These are phyloP conservation scores for Camarhynchus parvulus DNA, from an alignment of 2,113 vertebrate genomes.

Conservation along the genomic window DNA sequence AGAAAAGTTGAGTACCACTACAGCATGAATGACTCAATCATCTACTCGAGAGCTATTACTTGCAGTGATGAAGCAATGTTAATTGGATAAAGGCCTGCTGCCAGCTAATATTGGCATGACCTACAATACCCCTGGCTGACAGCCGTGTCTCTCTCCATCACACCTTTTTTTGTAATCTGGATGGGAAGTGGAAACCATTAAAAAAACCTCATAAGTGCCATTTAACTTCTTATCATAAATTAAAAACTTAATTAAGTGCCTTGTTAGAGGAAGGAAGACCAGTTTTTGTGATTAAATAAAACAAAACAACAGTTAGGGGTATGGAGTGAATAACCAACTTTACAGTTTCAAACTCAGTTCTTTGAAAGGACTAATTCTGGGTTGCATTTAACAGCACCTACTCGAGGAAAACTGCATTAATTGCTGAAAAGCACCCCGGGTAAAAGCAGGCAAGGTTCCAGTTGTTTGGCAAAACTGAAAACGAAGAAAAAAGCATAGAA, in stretches of 20 bases:
- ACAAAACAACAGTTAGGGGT: conserved; percentile 76
- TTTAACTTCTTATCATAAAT: conserved; percentile 80
- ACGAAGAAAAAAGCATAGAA: not conserved
- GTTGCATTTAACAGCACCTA: conserved; percentile 32
- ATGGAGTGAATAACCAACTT: conserved; percentile 67
- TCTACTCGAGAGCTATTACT: conserved; percentile 77
- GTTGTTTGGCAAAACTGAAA: not conserved
- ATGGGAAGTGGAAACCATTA: conserved; percentile 75
- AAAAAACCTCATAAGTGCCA: conserved; percentile 70
- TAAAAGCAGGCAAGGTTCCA: not conserved
- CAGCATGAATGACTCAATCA: conserved; percentile 78
- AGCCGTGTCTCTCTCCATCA: conserved; percentile 67
- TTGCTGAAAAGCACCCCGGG: not conserved
- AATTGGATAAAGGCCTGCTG: conserved; percentile 83
- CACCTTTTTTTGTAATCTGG: conserved; percentile 71
- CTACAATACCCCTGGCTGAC: conserved; percentile 75
- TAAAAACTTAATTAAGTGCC: conserved; percentile 79
- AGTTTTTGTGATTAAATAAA: conserved; percentile 77
- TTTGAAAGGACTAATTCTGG: conserved; percentile 53
- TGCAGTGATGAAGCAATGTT: conserved; percentile 80
- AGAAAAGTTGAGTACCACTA: conserved; percentile 69
- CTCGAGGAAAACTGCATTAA: not conserved
- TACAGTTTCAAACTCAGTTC: conserved; percentile 47
- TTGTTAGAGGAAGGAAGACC: conserved; percentile 72
- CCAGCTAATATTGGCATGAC: conserved; percentile 81